Conservation (phyloP, 2,113 vertebrate species). For the Ceratotherium simum region DNA sequence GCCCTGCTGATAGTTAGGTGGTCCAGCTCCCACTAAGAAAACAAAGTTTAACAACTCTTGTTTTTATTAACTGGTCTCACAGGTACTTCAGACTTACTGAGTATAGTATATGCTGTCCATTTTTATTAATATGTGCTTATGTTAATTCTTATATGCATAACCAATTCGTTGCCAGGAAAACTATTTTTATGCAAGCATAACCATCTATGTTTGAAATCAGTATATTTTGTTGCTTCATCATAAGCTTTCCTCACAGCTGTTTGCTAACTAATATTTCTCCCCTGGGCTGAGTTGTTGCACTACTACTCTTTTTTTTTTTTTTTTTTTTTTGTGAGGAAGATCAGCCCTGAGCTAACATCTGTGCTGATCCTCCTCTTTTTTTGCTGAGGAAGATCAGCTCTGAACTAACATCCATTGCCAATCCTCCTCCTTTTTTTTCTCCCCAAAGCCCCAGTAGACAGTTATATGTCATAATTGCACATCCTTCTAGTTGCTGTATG, state of each 20-base stretch:
- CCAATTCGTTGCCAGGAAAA: background rate
- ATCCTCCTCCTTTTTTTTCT: too few relatives aligned
- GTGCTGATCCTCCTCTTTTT: too few relatives aligned
- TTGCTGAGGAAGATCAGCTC: too few relatives aligned
- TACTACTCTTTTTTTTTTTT: too few relatives aligned
- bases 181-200: background rate
- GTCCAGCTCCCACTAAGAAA: background rate
- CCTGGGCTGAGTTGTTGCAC: background rate
- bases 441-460: too few relatives aligned
- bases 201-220: background rate
- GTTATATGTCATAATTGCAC: too few relatives aligned
- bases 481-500: too few relatives aligned
- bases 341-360: too few relatives aligned
- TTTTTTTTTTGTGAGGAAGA: too few relatives aligned
- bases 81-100: background rate
- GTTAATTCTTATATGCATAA: background rate
- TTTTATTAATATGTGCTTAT: background rate
- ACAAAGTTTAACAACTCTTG: background rate
- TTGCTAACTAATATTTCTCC: constrained; percentile 6
- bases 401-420: too few relatives aligned
- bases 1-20: background rate
- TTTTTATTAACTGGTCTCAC: background rate
- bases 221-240: background rate
- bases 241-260: background rate
- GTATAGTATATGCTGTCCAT: background rate